Conservation (phyloP, 2,888 invertebrate species). For the Chironomus riparius region DNA sequence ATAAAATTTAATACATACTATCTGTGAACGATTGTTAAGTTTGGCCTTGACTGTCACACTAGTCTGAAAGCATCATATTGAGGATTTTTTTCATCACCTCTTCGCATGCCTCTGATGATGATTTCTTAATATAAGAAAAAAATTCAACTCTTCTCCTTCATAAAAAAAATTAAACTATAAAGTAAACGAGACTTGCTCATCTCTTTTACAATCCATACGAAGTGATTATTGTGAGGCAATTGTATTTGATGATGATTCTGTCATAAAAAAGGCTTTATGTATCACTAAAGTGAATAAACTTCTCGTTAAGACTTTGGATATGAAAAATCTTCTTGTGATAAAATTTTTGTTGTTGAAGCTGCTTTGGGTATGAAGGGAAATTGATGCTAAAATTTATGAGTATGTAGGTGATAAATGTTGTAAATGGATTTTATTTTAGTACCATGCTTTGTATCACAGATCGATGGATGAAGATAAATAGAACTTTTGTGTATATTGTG, state of each 20-base stretch:
- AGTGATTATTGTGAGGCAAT: not conserved
- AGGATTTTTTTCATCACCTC: not conserved
- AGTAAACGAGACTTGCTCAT: not conserved
- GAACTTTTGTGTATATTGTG: too few species aligned
- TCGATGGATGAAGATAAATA: too few species aligned
- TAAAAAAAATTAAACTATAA: not conserved
- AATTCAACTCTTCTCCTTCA: too few species aligned
- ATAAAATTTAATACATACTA: not conserved
- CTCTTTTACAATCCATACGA: not conserved
- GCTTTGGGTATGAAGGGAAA: too few species aligned
- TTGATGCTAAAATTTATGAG: too few species aligned
- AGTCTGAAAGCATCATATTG: not conserved
- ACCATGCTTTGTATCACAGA: too few species aligned
- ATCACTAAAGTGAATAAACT: not conserved
- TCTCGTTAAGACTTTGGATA: not conserved
- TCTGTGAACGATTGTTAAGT: not conserved
- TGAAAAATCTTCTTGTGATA: not conserved
- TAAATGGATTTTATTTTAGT: too few species aligned
- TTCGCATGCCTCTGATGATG: not conserved
- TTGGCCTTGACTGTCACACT: not conserved
- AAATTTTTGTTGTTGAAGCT: not conserved
- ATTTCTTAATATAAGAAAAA: not conserved
- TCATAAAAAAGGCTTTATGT: not conserved
- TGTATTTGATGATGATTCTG: not conserved
- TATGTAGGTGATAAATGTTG: too few species aligned